Conservation (phyloP, 1,140 invertebrate species). For the Drosophila nigrodunni region DNA sequence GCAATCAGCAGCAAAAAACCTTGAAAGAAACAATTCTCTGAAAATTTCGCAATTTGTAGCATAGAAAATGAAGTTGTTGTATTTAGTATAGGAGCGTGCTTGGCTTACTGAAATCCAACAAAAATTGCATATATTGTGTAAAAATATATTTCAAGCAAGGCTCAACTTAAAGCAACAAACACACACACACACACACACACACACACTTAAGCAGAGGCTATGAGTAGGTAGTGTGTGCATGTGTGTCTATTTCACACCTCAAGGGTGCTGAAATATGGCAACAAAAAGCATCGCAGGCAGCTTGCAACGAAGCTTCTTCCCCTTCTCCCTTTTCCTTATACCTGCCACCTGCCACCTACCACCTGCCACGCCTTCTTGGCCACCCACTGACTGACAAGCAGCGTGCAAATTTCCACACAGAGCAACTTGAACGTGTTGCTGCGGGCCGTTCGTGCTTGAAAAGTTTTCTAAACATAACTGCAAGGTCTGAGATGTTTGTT, state of each 20-base stretch:
- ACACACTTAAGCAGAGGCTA: not conserved
- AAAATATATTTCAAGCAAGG: slow-evolving; percentile 12
- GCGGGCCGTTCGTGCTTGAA: slow-evolving; percentile 78
- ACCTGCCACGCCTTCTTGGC: not conserved
- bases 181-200: slow-evolving; percentile 11
- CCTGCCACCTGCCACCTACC: not conserved
- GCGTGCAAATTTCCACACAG: slow-evolving; percentile 64
- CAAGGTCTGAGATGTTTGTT: slow-evolving; percentile 42
- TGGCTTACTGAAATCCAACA: slow-evolving; percentile 2
- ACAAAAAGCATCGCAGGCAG: slow-evolving; percentile 49
- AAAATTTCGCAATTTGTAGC: slow-evolving; percentile 30
- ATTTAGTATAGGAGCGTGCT: slow-evolving; percentile 24
- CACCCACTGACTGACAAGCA: slow-evolving; percentile 56
- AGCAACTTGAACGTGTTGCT: slow-evolving; percentile 77
- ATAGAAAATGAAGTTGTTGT: slow-evolving; percentile 63
- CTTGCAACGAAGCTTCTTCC: slow-evolving; percentile 4
- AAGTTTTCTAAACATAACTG: slow-evolving; percentile 79
- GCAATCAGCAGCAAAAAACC: slow-evolving; percentile 41
- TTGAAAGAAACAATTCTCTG: slow-evolving; percentile 32
- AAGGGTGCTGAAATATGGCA: slow-evolving; percentile 79
- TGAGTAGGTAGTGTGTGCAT: not conserved
- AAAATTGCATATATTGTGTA: slow-evolving; percentile 18
- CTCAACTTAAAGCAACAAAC: slow-evolving; percentile 35
- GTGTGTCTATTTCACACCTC: slow-evolving; percentile 71
- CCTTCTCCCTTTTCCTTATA: no score